Conservation (phyloP, 2,888 invertebrate species). For the Chrysolina oricalcia region DNA sequence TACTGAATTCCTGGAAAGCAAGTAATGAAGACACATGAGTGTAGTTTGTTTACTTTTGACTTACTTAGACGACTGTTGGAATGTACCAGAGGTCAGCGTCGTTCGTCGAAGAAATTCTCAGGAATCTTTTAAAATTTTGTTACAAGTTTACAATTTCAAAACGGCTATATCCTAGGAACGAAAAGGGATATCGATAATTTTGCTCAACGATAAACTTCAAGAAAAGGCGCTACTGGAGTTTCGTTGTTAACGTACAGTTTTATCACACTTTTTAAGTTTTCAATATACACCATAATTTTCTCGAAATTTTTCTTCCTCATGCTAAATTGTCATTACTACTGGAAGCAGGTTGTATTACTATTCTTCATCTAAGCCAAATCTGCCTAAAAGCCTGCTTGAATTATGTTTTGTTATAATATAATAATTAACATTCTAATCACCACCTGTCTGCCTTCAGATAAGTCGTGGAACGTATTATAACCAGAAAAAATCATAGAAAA, state of each 20-base stretch:
- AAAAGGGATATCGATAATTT: no score
- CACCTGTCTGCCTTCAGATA: not conserved
- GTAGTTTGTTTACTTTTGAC: slow-evolving; percentile 8
- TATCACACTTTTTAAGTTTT: no score
- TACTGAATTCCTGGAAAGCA: not conserved
- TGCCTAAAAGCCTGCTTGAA: not conserved
- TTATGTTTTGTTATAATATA: not conserved
- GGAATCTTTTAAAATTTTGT: not conserved
- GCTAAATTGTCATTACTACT: no score
- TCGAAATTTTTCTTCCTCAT: no score
- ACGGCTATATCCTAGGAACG: no score
- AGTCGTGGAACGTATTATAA: not conserved
- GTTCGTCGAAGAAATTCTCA: not conserved
- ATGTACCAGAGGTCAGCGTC: slow-evolving; percentile 8
- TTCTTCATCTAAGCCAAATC: not conserved
- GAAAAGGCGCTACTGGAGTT: no score
- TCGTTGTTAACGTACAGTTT: no score
- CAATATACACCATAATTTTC: no score
- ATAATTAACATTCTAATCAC: not conserved
- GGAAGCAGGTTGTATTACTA: no score
- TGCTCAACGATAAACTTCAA: no score
- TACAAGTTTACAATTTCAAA: not conserved
- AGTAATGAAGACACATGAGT: not conserved
- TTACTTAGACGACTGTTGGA: slow-evolving; percentile 10
- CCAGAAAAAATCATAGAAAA: not conserved